Evolutionary conservation across 2,797 vertebrate genomes (phyloP), one percentile per base, ranked within the genome.

Genomic region (Pseudochromis fuscus): DNA sequence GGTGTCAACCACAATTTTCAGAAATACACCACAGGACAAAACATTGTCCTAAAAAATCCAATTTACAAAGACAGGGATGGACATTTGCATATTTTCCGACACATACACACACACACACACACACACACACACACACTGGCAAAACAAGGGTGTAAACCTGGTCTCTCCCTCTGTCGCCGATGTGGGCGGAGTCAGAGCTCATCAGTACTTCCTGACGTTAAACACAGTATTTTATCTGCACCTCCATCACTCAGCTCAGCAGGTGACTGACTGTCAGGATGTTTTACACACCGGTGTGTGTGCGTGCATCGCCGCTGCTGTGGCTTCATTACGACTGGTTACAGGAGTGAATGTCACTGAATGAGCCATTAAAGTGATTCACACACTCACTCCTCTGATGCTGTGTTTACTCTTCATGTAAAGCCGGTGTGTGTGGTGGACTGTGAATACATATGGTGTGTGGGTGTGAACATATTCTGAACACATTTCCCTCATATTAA

Each of bases 1-100:
- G 55, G 66, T 79, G 71, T 84, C 64, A 61, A 35, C 28, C 15
- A 7, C 65, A 49, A 83, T 81, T 83, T n/a, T 64, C 24, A 67
- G n/a, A 73, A 81, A 69, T 15, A 50, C 69, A 75, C 48, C 62
- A 71, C 66, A 84, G 71, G 77, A 86, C 71, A 63, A 71, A 85
- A 88, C 66, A 25, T 50, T 63, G 74, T 60, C 66, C 66, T 56
- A 56, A 23, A 70, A 80, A 84, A 78, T 82, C 67, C 78, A 69
- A 74, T 83, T 86, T 81, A 72, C 1, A 25, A 51, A 79, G 49
- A 53, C 81, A 46, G 31, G 42, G 45, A 28, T 3, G 38, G 59
- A 33, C 16, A 86, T 84, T 86, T 84, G 75, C 80, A 82, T 83
- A 75, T 24, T 60, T 51, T 56, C 44, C 38, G 19, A 49, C 27